phyloP scores from a whole-genome alignment of 2,113 vertebrate species.

The Serilophus lunatus region DNA sequence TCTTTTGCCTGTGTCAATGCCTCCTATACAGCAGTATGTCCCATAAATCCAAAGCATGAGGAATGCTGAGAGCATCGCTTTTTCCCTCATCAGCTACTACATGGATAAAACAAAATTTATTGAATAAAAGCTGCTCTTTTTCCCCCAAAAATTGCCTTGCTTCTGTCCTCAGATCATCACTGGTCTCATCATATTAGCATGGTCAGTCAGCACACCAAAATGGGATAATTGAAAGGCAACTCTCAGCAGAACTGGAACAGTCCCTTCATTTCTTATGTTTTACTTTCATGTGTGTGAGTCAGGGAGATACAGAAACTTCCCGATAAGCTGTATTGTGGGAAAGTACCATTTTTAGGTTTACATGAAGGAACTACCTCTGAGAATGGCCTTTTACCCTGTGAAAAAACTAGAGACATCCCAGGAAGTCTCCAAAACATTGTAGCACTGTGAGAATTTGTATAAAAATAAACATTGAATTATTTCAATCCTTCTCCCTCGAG shows the following conservation, averaged over 20 bases:
- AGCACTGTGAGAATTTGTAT: slow-evolving; percentile 83
- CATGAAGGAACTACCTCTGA: slow-evolving; percentile 87
- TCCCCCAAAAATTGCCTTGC: not conserved
- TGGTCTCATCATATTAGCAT: not conserved
- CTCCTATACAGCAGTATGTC: not conserved
- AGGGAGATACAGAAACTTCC: slow-evolving; percentile 69
- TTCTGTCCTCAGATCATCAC: not conserved
- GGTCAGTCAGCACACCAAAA: not conserved
- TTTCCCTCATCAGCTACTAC: not conserved
- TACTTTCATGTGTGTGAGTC: slow-evolving; percentile 47
- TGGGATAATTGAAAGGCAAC: not conserved
- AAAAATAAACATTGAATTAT: slow-evolving; percentile 90
- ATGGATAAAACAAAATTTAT: not conserved
- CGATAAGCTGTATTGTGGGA: slow-evolving; percentile 84
- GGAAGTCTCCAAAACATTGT: slow-evolving; percentile 80
- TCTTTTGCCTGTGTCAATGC: not conserved
- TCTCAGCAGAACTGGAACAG: slow-evolving; percentile 52
- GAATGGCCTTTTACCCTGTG: slow-evolving; percentile 80
- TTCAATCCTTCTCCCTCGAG: slow-evolving; percentile 77
- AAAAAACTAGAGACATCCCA: slow-evolving; percentile 84
- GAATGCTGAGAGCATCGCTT: not conserved
- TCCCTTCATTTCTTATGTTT: slow-evolving; percentile 63
- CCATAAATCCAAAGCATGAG: not conserved
- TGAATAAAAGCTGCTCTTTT: not conserved
- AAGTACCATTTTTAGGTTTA: slow-evolving; percentile 86